Conservation (phyloP, 1,140 invertebrate genomes). For the Drosophila bocqueti region DNA sequence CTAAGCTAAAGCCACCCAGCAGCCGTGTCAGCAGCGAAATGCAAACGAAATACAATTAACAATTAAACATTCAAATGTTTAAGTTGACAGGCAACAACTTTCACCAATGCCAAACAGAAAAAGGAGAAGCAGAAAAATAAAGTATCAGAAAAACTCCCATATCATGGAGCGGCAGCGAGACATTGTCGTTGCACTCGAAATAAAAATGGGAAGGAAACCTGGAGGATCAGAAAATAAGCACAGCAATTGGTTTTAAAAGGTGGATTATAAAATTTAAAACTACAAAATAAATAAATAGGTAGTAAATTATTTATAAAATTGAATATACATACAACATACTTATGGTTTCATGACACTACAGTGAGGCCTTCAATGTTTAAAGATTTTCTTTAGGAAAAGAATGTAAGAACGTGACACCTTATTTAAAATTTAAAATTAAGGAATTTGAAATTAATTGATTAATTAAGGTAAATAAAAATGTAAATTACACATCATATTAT, state of each 20-base stretch:
- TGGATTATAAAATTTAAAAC: not conserved
- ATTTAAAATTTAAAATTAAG: too few species aligned
- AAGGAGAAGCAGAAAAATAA: slow-evolving; percentile 6
- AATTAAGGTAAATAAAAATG: too few species aligned
- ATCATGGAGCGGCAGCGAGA: slow-evolving; percentile 28
- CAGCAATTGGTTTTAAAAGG: not conserved
- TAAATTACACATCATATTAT: too few species aligned
- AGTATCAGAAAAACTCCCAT: slow-evolving; percentile 35
- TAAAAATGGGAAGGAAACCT: not conserved
- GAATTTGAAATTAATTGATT: too few species aligned
- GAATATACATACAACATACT: not conserved
- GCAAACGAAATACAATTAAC: slow-evolving; percentile 55
- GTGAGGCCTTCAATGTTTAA: too few species aligned
- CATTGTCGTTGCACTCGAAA: slow-evolving; percentile 3
- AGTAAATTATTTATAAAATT: not conserved
- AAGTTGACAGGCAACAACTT: slow-evolving; percentile 59
- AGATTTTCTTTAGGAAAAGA: too few species aligned
- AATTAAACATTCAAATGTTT: slow-evolving; percentile 76
- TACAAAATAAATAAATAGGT: not conserved
- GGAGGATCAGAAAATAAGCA: not conserved
- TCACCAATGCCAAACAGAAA: slow-evolving; percentile 50
- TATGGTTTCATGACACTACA: not conserved
- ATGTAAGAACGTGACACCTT: too few species aligned
- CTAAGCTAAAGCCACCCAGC: slow-evolving; percentile 20
- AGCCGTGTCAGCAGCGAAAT: slow-evolving; percentile 19